Evolutionary conservation across 2,113 vertebrate species (phyloP), one percentile per base, ranked within the genome.

Genomic region (Eulacestoma nigropectus): DNA sequence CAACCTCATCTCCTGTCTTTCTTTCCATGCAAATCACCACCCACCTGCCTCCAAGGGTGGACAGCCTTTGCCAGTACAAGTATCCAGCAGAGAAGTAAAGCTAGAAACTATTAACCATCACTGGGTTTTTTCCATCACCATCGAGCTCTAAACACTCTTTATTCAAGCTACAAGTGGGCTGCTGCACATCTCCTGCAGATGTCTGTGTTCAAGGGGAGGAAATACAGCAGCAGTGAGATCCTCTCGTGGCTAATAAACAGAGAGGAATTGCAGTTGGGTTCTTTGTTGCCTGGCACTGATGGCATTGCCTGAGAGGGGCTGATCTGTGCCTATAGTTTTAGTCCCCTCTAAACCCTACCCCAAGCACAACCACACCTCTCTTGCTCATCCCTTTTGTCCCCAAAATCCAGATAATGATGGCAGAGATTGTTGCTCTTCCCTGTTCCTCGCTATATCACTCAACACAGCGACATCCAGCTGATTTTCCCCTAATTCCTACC

Each of bases 51-150:
- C 91, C 64, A 97, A 96, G 94, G 94, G 89, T 95, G 95, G 94
- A 94, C 90, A 96, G 96, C 52, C 95, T 95, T 97, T 95, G 86
- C 94, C 95, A 93, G 95, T 81, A 55, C 84, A 84, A 93, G 89
- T 20, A 88, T 63, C 94, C 93, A 96, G 90, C 67, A 91, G 70
- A 95, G 87, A 85, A 93, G 63, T 90, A 52, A 50, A 93, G 82
- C 90, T 76, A 62, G 67, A 83, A 93, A 77, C 42, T 67, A 47
- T 84, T 87, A 95, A 75, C 93, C 87, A 80, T 42, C 50, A 10
- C 53, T 83, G 74, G 17, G 1, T 33, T 91, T 93, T 95, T 91
- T 92, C 91, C 90, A 86, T 79, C 81, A 62, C 69, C 84, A 94
- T 55, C 82, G 63, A 67, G 72, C 84, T 90, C 82, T 65, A 86